These are phyloP conservation scores for Eremobia ochroleuca DNA, from an alignment of 2,888 invertebrate species.

Conservation along the genomic window DNA sequence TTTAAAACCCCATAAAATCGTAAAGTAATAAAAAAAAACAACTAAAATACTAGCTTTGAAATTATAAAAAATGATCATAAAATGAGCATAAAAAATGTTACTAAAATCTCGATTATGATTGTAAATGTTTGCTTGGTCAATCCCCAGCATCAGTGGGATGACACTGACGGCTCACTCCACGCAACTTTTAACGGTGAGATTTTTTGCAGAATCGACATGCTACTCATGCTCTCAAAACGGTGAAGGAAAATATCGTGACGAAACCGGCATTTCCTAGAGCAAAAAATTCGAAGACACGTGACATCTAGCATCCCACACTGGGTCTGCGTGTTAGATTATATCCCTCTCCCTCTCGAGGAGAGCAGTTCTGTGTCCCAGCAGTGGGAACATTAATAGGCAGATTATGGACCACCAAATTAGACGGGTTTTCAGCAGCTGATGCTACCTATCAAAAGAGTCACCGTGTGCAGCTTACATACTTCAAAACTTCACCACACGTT, in stretches of 20 bases:
- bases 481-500: background rate
- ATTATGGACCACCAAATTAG: background rate
- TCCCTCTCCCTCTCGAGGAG: background rate
- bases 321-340: background rate
- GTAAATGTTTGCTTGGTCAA: no score
- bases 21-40: no score
- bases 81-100: no score
- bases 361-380: background rate
- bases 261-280: background rate
- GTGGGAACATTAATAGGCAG: background rate
- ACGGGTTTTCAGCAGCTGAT: background rate
- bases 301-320: background rate
- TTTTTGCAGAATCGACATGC: no score
- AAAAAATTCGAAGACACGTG: background rate
- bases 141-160: no score
- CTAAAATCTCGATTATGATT: no score
- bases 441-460: background rate
- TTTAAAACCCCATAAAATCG: no score
- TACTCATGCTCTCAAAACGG: background rate
- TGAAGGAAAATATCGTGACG: background rate
- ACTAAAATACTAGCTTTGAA: no score
- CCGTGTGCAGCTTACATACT: background rate
- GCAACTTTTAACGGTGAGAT: no score
- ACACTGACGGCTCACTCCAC: no score
- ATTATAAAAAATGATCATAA: no score